These are phyloP conservation scores for Notothenia rossii DNA, from an alignment of 2,113 vertebrate species.

Conservation along the genomic window DNA sequence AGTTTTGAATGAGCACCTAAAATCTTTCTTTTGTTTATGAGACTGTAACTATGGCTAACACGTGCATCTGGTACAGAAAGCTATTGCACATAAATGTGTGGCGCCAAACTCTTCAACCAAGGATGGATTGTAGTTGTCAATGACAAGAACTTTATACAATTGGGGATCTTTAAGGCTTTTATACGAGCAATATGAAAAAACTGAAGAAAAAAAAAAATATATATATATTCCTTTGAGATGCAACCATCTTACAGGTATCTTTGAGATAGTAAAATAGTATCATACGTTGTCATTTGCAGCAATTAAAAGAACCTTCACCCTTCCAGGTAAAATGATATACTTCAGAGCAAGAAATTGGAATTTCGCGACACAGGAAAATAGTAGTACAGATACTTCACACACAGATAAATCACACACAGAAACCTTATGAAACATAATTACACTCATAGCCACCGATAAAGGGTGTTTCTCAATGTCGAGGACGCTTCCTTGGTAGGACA, in stretches of 20 bases:
- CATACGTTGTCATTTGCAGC: background rate
- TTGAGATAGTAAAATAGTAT: background rate
- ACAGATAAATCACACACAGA: background rate
- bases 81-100: background rate
- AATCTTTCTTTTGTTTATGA: background rate
- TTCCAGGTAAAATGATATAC: background rate
- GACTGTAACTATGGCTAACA: background rate
- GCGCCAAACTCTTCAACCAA: background rate
- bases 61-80: background rate
- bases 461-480: too few relatives aligned
- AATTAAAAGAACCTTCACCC: background rate
- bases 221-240: background rate
- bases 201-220: too few relatives aligned
- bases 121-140: background rate
- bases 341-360: background rate
- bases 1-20: background rate
- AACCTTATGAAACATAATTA: too few relatives aligned
- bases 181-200: background rate
- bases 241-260: background rate
- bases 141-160: background rate
- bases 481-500: too few relatives aligned
- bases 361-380: too few relatives aligned
- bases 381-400: slow-evolving; percentile 29
- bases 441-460: background rate
- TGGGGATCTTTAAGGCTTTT: background rate